Percentiles rank a stretch among this genome's conserved stretches.
Evolutionary conservation across 2,113 vertebrate genomes (phyloP).

Genomic region (Serinus canaria): DNA sequence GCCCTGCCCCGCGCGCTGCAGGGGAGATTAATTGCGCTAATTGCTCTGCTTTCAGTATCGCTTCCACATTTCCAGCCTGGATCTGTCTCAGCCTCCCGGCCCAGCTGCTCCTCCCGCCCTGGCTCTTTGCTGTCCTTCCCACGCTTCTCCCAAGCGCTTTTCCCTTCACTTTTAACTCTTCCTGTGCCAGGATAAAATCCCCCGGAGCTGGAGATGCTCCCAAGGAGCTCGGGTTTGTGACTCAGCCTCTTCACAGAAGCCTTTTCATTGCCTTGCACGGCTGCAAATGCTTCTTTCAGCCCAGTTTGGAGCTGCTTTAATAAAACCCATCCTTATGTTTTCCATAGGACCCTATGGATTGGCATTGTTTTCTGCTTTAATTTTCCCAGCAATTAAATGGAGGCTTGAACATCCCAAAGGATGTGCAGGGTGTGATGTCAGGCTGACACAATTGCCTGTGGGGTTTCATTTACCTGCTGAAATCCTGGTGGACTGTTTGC

Average conservation of each 20-base stretch:
- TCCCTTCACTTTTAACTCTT: neutral
- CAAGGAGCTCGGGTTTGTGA: neutral
- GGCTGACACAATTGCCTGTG: neutral
- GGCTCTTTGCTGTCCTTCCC: neutral
- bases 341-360: neutral
- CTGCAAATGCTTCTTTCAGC: neutral
- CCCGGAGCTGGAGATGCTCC: neutral
- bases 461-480: neutral
- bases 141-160: fast-evolving
- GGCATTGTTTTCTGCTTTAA: neutral
- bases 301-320: neutral
- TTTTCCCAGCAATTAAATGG: neutral
- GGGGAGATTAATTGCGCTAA: neutral
- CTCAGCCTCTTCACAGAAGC: neutral
- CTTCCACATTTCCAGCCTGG: neutral
- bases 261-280: neutral
- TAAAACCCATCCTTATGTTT: neutral
- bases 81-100: fast-evolving
- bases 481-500: fast-evolving
- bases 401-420: neutral
- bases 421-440: neutral
- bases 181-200: neutral
- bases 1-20: neutral
- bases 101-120: neutral
- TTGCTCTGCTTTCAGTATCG: neutral